Evolutionary conservation across 2,113 vertebrate species (phyloP), one percentile per base, ranked within the genome.

Genomic region (Promerops cafer): DNA sequence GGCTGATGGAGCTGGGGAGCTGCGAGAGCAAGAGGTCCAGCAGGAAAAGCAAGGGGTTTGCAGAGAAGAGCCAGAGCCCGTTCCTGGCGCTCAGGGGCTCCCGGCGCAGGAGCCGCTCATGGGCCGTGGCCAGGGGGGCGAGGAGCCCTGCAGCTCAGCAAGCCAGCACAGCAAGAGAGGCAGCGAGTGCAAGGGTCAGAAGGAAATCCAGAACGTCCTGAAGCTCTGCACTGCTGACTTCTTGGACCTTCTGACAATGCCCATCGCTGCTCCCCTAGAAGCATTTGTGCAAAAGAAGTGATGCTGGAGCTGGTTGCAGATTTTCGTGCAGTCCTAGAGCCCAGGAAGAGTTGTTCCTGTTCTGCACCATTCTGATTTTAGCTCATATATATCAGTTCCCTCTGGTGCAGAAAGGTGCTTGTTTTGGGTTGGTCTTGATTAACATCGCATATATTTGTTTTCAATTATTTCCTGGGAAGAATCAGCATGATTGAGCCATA

Each of bases 181-280:
- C 1, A 31, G 1, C 0, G 12, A 88, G 35, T 0, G 1, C 5
- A 9, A 8, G 0, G 2, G 19, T 0, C 77, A 23, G 2, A 35
- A 53, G 42, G 35, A 56, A 33, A 39, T 45, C 10, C 92, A 27
- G 6, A 49, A 63, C 0, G 16, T 56, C 78, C 47, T 84, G 3
- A 52, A 50, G 16, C 31, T 93, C 52, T 53, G 6, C 75, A 47
- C 33, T 6, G 59, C 23, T 0, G 94, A 86, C 76, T 78, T 70
- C 47, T 33, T 90, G 81, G 97, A 94, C 76, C 8, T 85, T 24
- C 11, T 95, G 85, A 93, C 93, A 2, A 28, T 42, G 83, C 68
- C 92, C 42, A 53, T 96, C 16, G 1, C 61, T 3, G 87, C 79
- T 68, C 91, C 94, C 4, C 76, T 96, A 1, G 92, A 86, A 33